Conservation (phyloP, 2,888 invertebrate species). For the Trimorus sp. region DNA sequence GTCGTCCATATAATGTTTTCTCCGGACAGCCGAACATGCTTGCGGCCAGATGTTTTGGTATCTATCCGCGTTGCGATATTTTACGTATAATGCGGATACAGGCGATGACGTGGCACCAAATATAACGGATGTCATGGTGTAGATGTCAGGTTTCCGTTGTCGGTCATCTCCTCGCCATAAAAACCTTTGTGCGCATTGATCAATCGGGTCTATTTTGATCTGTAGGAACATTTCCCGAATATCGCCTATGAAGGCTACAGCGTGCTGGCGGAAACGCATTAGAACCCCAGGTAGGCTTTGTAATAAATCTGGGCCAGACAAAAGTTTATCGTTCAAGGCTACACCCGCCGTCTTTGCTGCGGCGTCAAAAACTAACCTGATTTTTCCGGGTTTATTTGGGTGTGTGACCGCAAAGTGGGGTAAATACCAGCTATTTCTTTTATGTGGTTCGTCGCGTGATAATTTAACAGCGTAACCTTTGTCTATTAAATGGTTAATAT, state of each 20-base stretch:
- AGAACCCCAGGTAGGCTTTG: conserved; percentile 73
- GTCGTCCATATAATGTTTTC: conserved; percentile 71
- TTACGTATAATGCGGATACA: conserved; percentile 63
- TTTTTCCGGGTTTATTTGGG: conserved; percentile 69
- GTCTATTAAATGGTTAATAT: conserved; percentile 29
- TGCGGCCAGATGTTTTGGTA: conserved; percentile 58
- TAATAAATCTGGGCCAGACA: conserved; percentile 73
- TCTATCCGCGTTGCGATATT: conserved; percentile 67
- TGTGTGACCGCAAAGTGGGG: conserved; percentile 54
- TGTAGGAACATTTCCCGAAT: too few relatives aligned
- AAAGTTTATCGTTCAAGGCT: conserved; percentile 67
- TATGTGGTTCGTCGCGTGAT: too few relatives aligned
- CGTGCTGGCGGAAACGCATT: conserved; percentile 74
- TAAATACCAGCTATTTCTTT: conserved; percentile 30
- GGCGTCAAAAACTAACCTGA: conserved; percentile 74
- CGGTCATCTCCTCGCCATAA: conserved; percentile 53
- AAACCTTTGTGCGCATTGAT: conserved; percentile 68
- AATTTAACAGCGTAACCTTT: conserved; percentile 46
- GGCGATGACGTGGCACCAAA: conserved; percentile 28
- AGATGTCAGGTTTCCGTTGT: conserved; percentile 33
- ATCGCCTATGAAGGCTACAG: conserved; percentile 72
- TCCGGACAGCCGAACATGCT: conserved; percentile 66
- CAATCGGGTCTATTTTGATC: conserved; percentile 67
- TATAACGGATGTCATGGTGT: conserved; percentile 64
- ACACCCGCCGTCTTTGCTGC: conserved; percentile 70